Base-by-base conservation (phyloP, 2,113 vertebrate species). In the Nanorana parkeri region DNA sequence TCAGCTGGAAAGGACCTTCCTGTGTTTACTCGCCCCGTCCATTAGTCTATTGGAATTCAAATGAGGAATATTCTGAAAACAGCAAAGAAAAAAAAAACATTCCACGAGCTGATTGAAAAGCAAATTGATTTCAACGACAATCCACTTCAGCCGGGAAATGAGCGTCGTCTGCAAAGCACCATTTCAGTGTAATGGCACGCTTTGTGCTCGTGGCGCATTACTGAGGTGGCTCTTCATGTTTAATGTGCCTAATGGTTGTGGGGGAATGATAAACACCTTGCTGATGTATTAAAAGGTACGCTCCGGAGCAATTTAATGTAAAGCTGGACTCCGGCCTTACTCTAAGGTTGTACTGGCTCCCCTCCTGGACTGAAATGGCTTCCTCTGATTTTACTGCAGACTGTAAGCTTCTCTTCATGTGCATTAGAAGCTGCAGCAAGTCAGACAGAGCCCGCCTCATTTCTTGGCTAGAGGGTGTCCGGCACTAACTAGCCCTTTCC, bases 91-190 rank as follows among this genome's bases (percentile, higher is more conserved):
- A 78, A 56, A 55, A 32, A n/a, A 60, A 36, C 20, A 41, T 55
- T 47, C 52, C 23, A n/a, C 4, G 36, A 80, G 55, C 55, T 71
- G 78, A 80, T 80, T 69, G 55, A 80, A 80, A 80, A 69, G 78
- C 66, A 80, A 80, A 80, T 80, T 71, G 78, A 80, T 80, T 80
- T 71, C 78, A 80, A 69, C 66, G 47, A 28, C 78, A 61, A 71
- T 61, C 66, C 66, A 71, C 78, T 80, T 61, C 61, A 60, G 54
- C 66, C 20, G 66, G 29, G 15, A 71, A 80, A 80, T 80, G 51
- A 71, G 78, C 61, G 78, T 26, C 29, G 65, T 71, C 20, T 80
- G 78, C 54, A 71, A 47, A 80, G 78, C 66, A 61, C 61, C 66
- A 36, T 80, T 80, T 79, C 8, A 47, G 55, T 32, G 36, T 80